A percentile compares a stretch with the other conserved stretches of the same genome.
These are phyloP conservation scores for Drosophila neoperkinsi DNA, from an alignment of 2,888 invertebrate genomes.

Conservation along the genomic window DNA sequence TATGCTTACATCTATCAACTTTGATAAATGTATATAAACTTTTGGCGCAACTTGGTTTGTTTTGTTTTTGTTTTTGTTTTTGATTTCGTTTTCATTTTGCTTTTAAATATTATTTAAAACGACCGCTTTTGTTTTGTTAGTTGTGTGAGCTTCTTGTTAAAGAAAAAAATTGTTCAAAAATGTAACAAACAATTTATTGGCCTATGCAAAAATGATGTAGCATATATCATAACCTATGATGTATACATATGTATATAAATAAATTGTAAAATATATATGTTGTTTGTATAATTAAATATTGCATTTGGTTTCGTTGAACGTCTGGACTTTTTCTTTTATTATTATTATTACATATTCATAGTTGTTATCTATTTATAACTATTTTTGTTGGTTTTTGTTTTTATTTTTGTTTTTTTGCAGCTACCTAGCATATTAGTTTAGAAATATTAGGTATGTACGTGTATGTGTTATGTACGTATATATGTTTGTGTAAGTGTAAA, in stretches of 20 bases:
- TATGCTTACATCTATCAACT: constrained; percentile 38
- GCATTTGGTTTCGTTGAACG: constrained; percentile 79
- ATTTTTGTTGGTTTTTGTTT: constrained; percentile 13
- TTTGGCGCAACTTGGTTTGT: constrained; percentile 52
- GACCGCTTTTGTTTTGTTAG: constrained; percentile 31
- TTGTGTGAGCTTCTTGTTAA: constrained; percentile 50
- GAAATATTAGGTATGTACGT: constrained; percentile 48
- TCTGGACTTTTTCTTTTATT: constrained; percentile 65
- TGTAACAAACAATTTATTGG: constrained; percentile 72
- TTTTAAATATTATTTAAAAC: constrained; percentile 17
- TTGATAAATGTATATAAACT: constrained; percentile 60
- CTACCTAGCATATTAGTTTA: constrained; percentile 56
- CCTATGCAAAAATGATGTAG: constrained; percentile 71
- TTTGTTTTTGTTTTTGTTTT: constrained; percentile 17
- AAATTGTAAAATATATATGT: constrained; percentile 69
- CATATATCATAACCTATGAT: constrained; percentile 58
- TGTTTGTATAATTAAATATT: constrained; percentile 77
- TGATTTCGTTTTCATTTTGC: constrained; percentile 17
- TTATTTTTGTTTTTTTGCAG: constrained; percentile 18
- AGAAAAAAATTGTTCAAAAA: constrained; percentile 66
- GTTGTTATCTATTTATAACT: constrained; percentile 1
- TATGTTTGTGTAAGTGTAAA: constrained; percentile 36
- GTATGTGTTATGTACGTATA: constrained; percentile 60
- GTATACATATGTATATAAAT: constrained; percentile 67
- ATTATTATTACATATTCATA: constrained; percentile 4